Conservation (phyloP, 2,888 invertebrate genomes). For the Lathronympha strigana region DNA sequence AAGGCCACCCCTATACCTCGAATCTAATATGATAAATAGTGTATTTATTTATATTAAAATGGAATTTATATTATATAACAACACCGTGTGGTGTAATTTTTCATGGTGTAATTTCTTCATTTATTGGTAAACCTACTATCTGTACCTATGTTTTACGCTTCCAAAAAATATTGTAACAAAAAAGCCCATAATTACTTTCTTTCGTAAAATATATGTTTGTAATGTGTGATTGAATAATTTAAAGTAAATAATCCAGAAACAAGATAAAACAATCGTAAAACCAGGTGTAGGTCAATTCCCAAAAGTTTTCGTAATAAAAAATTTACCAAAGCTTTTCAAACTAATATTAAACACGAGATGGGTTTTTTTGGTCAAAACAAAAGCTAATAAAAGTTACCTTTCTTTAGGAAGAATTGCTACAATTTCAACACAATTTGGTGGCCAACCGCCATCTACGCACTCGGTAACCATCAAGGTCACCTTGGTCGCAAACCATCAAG, state of each 20-base stretch:
- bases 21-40: too few species aligned
- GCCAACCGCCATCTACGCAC: neutral
- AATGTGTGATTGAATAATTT: neutral
- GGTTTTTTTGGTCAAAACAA: neutral
- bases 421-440: neutral
- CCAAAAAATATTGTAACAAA: too few species aligned
- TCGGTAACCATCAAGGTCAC: too few species aligned
- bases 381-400: constrained; percentile 4
- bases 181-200: neutral
- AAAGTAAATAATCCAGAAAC: constrained; percentile 21
- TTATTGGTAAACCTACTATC: too few species aligned
- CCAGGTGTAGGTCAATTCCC: neutral
- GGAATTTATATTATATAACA: too few species aligned
- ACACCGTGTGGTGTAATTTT: too few species aligned
- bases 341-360: neutral
- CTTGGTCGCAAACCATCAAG: too few species aligned
- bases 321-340: neutral
- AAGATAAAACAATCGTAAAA: constrained; percentile 2
- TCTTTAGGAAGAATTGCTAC: neutral
- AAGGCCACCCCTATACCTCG: too few species aligned
- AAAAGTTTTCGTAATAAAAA: constrained; percentile 2
- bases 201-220: neutral
- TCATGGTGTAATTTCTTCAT: too few species aligned
- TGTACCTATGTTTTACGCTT: too few species aligned
- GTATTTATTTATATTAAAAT: too few species aligned